phyloP scores from a whole-genome alignment of 1,140 invertebrate species.

The Hycleus cichorii region DNA sequence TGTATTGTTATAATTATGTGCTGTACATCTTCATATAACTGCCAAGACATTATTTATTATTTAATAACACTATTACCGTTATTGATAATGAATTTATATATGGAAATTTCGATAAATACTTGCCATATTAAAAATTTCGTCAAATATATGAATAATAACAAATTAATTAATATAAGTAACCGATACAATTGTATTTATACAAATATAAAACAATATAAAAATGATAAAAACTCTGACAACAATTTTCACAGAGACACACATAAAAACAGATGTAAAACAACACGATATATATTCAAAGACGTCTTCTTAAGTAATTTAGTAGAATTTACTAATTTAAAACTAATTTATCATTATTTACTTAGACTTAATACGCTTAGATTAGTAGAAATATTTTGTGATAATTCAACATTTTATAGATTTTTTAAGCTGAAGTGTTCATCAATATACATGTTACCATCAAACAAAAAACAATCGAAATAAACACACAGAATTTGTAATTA shows the following conservation, averaged over 20 bases:
- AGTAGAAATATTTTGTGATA: conserved; percentile 15
- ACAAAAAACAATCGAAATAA: conserved; percentile 1
- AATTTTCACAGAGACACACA: conserved; percentile 33
- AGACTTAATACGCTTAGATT: conserved; percentile 16
- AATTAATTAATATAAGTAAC: conserved; percentile 8
- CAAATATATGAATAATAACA: neutral
- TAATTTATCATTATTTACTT: conserved; percentile 11
- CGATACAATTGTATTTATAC: conserved; percentile 7
- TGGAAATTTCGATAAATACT: conserved; percentile 8
- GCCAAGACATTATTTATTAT: conserved; percentile 23
- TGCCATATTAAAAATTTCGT: conserved; percentile 10
- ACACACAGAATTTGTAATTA: neutral
- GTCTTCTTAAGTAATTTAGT: conserved; percentile 11
- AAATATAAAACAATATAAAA: conserved; percentile 16
- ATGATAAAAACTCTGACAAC: conserved; percentile 34
- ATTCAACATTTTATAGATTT: conserved; percentile 14
- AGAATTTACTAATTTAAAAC: conserved; percentile 10
- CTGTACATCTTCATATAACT: conserved; percentile 27
- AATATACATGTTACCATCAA: conserved; percentile 9
- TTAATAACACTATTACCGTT: conserved; percentile 28
- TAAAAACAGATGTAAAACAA: conserved; percentile 12
- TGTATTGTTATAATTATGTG: conserved; percentile 34
- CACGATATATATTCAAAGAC: conserved; percentile 12
- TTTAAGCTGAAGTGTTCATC: conserved; percentile 15
- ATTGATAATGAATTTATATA: conserved; percentile 17